Conservation (phyloP, 1,140 invertebrate species). For the silkworm (Bombyx mori) region DNA sequence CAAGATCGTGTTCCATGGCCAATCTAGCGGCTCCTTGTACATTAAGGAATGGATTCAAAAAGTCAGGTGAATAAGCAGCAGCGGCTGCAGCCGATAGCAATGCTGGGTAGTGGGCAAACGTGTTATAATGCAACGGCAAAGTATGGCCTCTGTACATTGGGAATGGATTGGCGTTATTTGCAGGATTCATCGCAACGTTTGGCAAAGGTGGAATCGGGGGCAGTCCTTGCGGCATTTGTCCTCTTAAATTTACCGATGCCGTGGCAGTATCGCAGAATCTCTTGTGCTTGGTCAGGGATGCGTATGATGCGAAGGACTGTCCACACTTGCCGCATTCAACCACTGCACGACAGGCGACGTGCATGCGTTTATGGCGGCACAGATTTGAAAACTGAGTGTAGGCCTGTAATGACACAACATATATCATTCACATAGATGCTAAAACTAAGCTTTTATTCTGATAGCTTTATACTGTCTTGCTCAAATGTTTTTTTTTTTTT, state of each 20-base stretch:
- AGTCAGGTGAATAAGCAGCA: slow-evolving; percentile 61
- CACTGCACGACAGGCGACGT: slow-evolving; percentile 89
- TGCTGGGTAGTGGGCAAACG: slow-evolving; percentile 74
- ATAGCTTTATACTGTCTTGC: too few relatives aligned
- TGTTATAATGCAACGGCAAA: slow-evolving; percentile 75
- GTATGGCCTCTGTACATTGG: slow-evolving; percentile 75
- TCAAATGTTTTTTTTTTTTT: too few relatives aligned
- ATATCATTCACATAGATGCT: too few relatives aligned
- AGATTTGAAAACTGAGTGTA: slow-evolving; percentile 99
- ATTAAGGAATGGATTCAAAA: slow-evolving; percentile 72
- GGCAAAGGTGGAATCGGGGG: slow-evolving; percentile 65
- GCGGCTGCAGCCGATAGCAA: slow-evolving; percentile 70
- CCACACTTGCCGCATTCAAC: slow-evolving; percentile 94
- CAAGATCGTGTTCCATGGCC: slow-evolving; percentile 59
- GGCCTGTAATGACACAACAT: slow-evolving; percentile 77
- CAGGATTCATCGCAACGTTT: slow-evolving; percentile 68
- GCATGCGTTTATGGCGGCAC: slow-evolving; percentile 99
- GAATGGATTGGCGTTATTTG: slow-evolving; percentile 75
- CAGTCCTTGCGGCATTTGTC: slow-evolving; percentile 62
- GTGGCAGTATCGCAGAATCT: slow-evolving; percentile 82
- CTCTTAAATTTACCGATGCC: slow-evolving; percentile 59
- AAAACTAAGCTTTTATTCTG: too few relatives aligned
- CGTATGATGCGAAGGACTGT: slow-evolving; percentile 90
- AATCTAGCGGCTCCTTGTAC: slow-evolving; percentile 63
- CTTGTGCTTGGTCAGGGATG: slow-evolving; percentile 88